Evolutionary conservation across 2,797 vertebrate species (phyloP).

Genomic region (Heterohyrax brucei): DNA sequence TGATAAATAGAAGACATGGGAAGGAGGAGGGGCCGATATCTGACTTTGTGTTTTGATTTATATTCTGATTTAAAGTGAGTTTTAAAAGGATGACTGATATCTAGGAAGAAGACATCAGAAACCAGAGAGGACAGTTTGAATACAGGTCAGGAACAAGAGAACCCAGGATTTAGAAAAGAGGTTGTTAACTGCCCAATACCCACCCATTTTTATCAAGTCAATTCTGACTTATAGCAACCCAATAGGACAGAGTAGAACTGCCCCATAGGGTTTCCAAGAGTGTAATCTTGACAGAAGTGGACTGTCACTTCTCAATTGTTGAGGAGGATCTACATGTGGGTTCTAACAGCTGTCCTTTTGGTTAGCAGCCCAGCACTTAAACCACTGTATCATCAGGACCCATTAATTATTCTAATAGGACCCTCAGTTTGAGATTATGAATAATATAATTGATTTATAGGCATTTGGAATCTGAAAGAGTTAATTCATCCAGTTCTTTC

Average conservation of each 20-base stretch:
- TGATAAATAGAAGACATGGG: background rate
- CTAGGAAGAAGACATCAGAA: background rate
- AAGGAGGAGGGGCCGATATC: background rate
- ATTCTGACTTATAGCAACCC: too few species aligned
- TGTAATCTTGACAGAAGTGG: too few species aligned
- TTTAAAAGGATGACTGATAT: too few species aligned
- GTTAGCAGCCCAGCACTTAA: too few species aligned
- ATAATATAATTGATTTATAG: background rate
- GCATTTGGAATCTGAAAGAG: background rate
- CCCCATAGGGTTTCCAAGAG: too few species aligned
- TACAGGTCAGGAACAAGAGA: background rate
- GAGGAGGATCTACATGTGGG: too few species aligned
- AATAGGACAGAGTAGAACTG: too few species aligned
- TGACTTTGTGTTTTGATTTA: slow-evolving; percentile 13
- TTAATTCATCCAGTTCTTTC: background rate
- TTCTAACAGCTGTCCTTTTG: too few species aligned
- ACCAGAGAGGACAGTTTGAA: background rate
- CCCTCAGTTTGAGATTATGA: background rate
- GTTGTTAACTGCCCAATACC: background rate
- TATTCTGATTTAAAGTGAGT: background rate
- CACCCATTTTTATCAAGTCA: too few species aligned
- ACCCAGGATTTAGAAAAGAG: background rate
- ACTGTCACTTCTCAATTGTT: too few species aligned
- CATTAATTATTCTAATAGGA: background rate
- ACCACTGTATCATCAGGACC: too few species aligned